Evolutionary conservation across 2,113 vertebrate genomes (phyloP).

Genomic region (Megaptera novaeangliae): DNA sequence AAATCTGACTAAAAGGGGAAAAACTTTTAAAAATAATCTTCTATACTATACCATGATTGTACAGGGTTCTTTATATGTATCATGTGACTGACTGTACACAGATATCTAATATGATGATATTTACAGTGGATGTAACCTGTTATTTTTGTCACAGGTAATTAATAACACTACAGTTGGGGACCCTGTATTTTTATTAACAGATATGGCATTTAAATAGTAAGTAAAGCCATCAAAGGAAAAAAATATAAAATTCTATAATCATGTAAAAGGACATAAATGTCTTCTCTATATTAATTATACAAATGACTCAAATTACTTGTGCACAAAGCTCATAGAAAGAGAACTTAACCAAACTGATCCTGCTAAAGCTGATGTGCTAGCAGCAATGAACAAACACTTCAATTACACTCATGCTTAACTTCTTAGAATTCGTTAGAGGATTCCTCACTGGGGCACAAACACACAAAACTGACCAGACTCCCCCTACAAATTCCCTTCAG

Average conservation of each 20-base stretch:
- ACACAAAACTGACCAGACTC: neutral
- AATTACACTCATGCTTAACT: neutral
- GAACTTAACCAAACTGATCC: neutral
- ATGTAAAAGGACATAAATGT: neutral
- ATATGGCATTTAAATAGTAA: neutral
- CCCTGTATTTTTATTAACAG: neutral
- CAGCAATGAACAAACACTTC: neutral
- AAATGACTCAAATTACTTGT: neutral
- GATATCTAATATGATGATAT: neutral
- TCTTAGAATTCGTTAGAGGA: neutral
- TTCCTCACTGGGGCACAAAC: neutral
- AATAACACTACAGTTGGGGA: neutral
- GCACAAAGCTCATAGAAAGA: neutral
- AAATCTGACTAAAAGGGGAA: neutral
- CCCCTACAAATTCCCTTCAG: neutral
- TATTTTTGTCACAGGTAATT: slow-evolving; percentile 16
- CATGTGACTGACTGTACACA: neutral
- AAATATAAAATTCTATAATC: neutral
- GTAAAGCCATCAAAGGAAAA: slow-evolving; percentile 3
- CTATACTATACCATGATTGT: neutral
- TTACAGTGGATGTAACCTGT: neutral
- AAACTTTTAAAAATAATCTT: neutral
- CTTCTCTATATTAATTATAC: neutral
- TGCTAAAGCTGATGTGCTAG: neutral
- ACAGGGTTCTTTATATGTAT: neutral